phyloP scores from a whole-genome alignment of 1,140 invertebrate species.

The Zaprionus kolodkinae region DNA sequence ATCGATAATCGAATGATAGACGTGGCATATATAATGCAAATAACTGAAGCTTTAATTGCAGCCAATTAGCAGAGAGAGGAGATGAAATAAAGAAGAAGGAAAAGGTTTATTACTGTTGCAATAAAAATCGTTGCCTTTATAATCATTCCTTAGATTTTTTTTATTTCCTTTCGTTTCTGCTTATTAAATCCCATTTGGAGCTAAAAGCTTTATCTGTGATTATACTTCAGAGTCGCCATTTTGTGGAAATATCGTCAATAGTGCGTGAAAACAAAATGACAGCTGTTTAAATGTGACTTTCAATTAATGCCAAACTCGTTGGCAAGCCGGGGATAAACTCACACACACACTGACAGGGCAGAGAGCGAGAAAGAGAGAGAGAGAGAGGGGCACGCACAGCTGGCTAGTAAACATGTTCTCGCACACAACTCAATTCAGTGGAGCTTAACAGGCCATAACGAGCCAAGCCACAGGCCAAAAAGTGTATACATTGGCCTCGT shows the following conservation, averaged over 20 bases:
- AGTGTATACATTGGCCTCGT: constrained; percentile 23
- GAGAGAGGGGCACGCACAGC: not conserved
- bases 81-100: too few relatives aligned
- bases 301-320: constrained; percentile 61
- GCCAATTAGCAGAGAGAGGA: too few relatives aligned
- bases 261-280: constrained; percentile 2
- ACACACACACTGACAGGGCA: not conserved
- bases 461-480: constrained; percentile 71
- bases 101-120: too few relatives aligned
- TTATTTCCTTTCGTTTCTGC: not conserved
- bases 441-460: constrained; percentile 78
- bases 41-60: not conserved
- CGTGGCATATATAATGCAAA: too few relatives aligned
- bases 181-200: not conserved
- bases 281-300: constrained; percentile 63
- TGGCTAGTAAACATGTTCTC: constrained; percentile 31
- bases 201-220: not conserved
- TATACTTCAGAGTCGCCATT: not conserved
- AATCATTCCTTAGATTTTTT: too few relatives aligned
- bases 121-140: too few relatives aligned
- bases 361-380: too few relatives aligned
- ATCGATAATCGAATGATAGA: not conserved
- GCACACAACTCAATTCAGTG: constrained; percentile 62
- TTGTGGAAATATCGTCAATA: not conserved
- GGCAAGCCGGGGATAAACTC: constrained; percentile 2